Evolutionary conservation across 2,113 vertebrate species (phyloP).

Genomic region (Erythrocercus mccallii): DNA sequence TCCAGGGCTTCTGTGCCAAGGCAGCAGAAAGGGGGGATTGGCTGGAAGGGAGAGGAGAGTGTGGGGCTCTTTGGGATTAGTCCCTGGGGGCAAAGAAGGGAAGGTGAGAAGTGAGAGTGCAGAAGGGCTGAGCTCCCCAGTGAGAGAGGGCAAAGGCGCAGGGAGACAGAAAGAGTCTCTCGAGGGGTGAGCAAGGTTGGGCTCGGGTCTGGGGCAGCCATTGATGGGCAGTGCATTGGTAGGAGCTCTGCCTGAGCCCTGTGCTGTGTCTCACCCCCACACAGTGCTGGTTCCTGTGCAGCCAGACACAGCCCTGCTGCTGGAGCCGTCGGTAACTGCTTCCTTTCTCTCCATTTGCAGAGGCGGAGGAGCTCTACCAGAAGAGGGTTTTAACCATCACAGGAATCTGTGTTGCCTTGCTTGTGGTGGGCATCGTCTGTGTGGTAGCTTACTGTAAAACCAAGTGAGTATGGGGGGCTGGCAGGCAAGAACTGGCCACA

Average conservation of each 20-base stretch:
- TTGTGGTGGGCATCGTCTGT: slow-evolving; percentile 97
- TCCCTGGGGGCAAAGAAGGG: background rate
- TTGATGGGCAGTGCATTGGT: background rate
- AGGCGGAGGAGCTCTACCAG: slow-evolving; percentile 98
- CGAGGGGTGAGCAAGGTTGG: background rate
- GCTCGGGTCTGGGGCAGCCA: background rate
- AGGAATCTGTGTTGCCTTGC: slow-evolving; percentile 95
- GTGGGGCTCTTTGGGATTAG: background rate
- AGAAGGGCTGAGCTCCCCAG: background rate
- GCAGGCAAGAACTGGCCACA: background rate
- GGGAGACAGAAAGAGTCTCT: background rate
- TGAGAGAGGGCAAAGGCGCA: background rate
- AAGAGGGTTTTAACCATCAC: slow-evolving; percentile 99
- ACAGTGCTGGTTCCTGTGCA: background rate
- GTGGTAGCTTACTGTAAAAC: slow-evolving; percentile 99
- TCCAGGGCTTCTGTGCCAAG: background rate
- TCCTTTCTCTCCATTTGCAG: slow-evolving; percentile 77
- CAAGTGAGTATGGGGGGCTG: slow-evolving; percentile 85
- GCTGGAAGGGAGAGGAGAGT: background rate
- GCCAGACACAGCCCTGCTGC: background rate
- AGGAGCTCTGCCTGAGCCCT: background rate
- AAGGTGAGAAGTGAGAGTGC: accelerated
- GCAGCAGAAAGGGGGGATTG: background rate
- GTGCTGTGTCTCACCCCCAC: background rate
- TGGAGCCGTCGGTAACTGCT: background rate